These are phyloP conservation scores for Peromyscus nudipes DNA, from an alignment of 2,797 vertebrate genomes.

Conservation along the genomic window DNA sequence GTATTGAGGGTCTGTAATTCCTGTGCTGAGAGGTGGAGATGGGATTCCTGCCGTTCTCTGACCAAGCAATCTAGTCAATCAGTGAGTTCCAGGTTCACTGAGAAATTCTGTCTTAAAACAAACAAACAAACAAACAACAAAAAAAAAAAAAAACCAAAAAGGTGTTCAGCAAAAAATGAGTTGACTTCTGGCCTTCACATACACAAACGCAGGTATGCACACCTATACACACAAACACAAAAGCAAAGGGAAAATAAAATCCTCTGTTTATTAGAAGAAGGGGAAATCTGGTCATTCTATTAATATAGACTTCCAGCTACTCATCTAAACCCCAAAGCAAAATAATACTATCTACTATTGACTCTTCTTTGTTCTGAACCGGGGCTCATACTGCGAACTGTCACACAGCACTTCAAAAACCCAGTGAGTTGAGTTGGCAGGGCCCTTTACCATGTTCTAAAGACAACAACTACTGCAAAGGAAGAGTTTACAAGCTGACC, in stretches of 20 bases:
- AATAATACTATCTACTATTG: background rate
- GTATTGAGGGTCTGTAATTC: background rate
- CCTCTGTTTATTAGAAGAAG: background rate
- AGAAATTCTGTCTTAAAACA: background rate
- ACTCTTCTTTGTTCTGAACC: background rate
- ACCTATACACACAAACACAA: background rate
- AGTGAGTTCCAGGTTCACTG: background rate
- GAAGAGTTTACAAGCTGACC: background rate
- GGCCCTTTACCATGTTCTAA: background rate
- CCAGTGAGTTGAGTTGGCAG: background rate
- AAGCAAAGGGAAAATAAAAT: background rate
- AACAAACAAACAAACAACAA: background rate
- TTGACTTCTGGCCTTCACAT: background rate
- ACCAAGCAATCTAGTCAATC: background rate
- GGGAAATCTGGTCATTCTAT: background rate
- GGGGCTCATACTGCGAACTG: rapidly evolving
- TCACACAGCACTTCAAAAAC: background rate
- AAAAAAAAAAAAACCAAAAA: background rate
- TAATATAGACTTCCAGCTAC: background rate
- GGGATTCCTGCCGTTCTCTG: background rate
- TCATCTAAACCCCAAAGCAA: conserved; percentile 25
- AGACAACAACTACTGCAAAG: background rate
- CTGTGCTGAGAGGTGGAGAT: background rate
- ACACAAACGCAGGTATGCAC: background rate
- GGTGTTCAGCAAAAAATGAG: background rate